Base-by-base conservation (phyloP, 2,888 invertebrate genomes). In the Philhelius pedissequus region DNA sequence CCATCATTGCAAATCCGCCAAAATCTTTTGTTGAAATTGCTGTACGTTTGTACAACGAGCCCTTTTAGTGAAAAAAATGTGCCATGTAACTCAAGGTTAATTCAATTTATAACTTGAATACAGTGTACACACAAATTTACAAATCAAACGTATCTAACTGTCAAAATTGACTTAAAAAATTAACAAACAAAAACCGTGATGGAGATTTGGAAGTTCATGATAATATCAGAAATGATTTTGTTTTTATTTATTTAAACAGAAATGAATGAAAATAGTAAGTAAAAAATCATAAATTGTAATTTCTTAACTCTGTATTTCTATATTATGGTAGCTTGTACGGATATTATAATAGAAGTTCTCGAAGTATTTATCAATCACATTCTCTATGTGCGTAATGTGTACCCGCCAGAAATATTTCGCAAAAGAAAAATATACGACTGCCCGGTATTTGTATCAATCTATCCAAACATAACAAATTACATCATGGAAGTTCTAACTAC, bases 351-450 rank as follows among this genome's bases (percentile, higher is more conserved):
- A 18, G 91, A 91, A 83, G 87, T 89, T 0, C 76, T 91, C 3
- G 91, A 91, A 78, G 89, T 91, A 0, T 88, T 90, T 7, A 71
- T 91, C 3, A 89, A 91, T 81, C 89, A 90, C 45, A 88, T 91
- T 32, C 83, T 91, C 0, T 91, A 90, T 62, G 52, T 89, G 0
- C 90, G 91, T 0, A 88, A 88, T 8, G 75, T 91, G 2, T 91
- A 92, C 86, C 92, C 91, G 0, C 13, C 77, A 2, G 88, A 90
- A 86, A 90, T 91, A 60, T 91, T 92, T 25, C 89, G 89, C 35
- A 90, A 89, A 82, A 88, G 89, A 3, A 89, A 90, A 40, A 82
- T 89, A 1, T 91, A 90, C 79, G 91, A 91, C 50, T 88, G 90
- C 1, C 89, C 90, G 0, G 88, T 91, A 0, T 90, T 84, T 73